Evolutionary conservation across 1,140 invertebrate species (phyloP).

Genomic region (Procambarus virginalis): DNA sequence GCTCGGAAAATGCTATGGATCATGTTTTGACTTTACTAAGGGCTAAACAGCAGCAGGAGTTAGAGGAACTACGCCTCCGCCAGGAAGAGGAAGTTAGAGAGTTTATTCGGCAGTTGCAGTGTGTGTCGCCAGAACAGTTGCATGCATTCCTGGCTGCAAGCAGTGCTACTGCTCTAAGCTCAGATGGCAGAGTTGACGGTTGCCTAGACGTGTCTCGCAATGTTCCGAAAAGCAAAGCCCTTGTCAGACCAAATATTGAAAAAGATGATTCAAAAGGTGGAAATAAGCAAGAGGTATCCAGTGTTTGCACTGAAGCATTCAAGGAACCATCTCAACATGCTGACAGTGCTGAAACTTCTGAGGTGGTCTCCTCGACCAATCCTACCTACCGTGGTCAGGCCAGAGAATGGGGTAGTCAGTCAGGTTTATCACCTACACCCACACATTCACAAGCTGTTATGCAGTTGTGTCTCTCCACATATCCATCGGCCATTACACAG

Average conservation of each 20-base stretch:
- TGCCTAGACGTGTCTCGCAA: neutral
- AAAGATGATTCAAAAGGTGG: neutral
- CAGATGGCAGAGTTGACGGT: neutral
- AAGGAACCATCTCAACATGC: neutral
- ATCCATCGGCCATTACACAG: neutral
- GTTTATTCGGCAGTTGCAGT: slow-evolving; percentile 39
- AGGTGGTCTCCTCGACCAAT: neutral
- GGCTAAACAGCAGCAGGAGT: slow-evolving; percentile 50
- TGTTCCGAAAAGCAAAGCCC: neutral
- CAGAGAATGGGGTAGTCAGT: neutral
- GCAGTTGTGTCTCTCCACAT: neutral
- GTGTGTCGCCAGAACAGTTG: slow-evolving; percentile 33
- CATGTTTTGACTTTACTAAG: slow-evolving; percentile 41
- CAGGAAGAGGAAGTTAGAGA: slow-evolving; percentile 46
- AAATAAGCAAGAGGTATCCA: neutral
- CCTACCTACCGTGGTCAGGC: neutral
- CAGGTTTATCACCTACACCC: neutral
- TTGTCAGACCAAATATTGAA: slow-evolving; percentile 1
- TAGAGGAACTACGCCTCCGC: slow-evolving; percentile 33
- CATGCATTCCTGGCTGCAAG: slow-evolving; percentile 33
- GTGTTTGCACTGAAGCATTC: neutral
- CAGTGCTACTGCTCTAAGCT: neutral
- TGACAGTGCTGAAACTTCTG: slow-evolving; percentile 13
- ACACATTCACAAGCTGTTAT: neutral
- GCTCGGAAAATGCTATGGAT: slow-evolving; percentile 17